Evolutionary conservation across 2,888 invertebrate species (phyloP), one percentile per base, ranked within the genome.

Genomic region (Eupithecia tripunctaria): DNA sequence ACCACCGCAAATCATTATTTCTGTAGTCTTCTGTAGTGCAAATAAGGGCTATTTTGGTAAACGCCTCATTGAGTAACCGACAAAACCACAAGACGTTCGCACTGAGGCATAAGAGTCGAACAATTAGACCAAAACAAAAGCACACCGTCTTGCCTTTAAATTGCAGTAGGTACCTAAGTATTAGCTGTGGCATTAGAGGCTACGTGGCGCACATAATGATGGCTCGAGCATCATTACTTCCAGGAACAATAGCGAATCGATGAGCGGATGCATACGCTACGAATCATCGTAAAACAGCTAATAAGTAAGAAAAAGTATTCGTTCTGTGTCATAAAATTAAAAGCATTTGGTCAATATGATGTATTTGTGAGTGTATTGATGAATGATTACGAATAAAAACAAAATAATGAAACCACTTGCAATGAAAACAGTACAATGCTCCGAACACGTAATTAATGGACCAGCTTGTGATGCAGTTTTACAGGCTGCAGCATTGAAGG

Each of bases 171-270:
- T 29, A 62, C 64, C 43, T 64, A 66, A 27, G 62, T 68, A 66
- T 67, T 64, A 64, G 64, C 62, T n/a, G 62, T 47, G 21, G 51
- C 14, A 56, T 56, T 56, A 60, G 60, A 27, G 15, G 7, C 29
- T 60, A 60, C 12, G 29, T 60, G 27, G 36, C 36, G 38, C 25
- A 38, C 25, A 38, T 64, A 64, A 64, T 64, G 15, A 60, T 27
- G 60, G 60, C 29, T 27, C 60, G 15, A 60, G 71, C 76, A 66
- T 76, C 76, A 78, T 77, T 79, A 77, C 67, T 32, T 56, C 43
- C 67, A 67, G 71, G 78, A 84, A 84, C 84, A 83, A 85, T 85
- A 76, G 81, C 79, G 85, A 86, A 83, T 84, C 81, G 79, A 62
- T 63, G 75, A 71, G 8, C n/a, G 14, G 64, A 64, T 64, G 64